Evolutionary conservation across 2,113 vertebrate species (phyloP).

Genomic region (Ochotona curzoniae): DNA sequence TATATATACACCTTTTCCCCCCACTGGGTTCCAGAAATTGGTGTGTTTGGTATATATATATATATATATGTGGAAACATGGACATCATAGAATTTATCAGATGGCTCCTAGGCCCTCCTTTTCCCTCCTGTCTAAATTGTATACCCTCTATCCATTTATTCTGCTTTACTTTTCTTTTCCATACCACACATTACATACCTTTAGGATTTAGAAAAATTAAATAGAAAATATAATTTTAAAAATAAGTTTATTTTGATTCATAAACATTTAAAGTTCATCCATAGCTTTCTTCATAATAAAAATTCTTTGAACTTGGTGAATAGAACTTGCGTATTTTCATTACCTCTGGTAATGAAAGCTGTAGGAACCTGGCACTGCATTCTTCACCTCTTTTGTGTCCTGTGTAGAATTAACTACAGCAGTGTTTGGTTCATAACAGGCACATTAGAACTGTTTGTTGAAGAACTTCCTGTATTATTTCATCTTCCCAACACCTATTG

Average conservation of each 20-base stretch:
- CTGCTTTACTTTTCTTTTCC: neutral
- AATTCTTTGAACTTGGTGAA: too few species aligned
- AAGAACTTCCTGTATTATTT: neutral
- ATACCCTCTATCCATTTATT: neutral
- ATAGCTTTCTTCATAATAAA: too few species aligned
- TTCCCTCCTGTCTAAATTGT: neutral
- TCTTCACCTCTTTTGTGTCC: neutral
- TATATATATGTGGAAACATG: neutral
- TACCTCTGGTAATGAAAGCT: neutral
- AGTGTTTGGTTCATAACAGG: neutral
- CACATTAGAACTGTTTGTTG: neutral
- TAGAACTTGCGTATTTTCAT: neutral
- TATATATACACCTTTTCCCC: neutral
- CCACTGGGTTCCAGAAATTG: slow-evolving; percentile 7
- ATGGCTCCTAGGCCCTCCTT: neutral
- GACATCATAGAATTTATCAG: neutral
- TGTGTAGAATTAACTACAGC: neutral
- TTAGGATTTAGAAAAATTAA: neutral
- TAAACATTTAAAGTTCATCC: too few species aligned
- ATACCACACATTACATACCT: neutral
- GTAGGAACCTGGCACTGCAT: neutral
- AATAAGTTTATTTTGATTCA: too few species aligned
- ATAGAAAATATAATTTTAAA: too few species aligned
- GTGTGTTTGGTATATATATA: neutral
- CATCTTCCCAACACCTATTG: neutral